Evolutionary conservation across 2,797 vertebrate genomes (phyloP), one percentile per base, ranked within the genome.

Genomic region (Gouania willdenowi): DNA sequence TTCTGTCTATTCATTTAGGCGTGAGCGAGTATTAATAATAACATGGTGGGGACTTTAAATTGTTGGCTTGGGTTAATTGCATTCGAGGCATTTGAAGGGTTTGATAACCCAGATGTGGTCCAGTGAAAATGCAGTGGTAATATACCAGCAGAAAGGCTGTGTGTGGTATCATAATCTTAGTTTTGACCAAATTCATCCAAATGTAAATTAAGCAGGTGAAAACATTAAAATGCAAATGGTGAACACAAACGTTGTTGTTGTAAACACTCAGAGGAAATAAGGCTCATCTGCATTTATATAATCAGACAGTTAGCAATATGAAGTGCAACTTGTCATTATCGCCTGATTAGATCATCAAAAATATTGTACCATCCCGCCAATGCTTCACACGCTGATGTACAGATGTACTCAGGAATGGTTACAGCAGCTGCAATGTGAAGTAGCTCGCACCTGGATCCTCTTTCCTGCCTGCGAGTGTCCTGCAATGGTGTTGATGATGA

Each of bases 11-110:
- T 68, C 64, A 64, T 41, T 67, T 64, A 37, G 26, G 23, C 33
- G 31, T 43, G 35, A 32, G 37, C 29, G 63, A 56, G 57, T 73
- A 61, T 73, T 42, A 8, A 34, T 77, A 47, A 53, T 61, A n/a
- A n/a, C n/a, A n/a, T n/a, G n/a, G n/a, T n/a, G n/a, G n/a, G n/a
- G n/a, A n/a, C n/a, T n/a, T n/a, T n/a, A n/a, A n/a, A n/a, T n/a
- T n/a, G n/a, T n/a, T n/a, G n/a, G n/a, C n/a, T n/a, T n/a, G n/a
- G n/a, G n/a, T n/a, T n/a, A n/a, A n/a, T n/a, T n/a, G n/a, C n/a
- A n/a, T n/a, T n/a, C n/a, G n/a, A n/a, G n/a, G n/a, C n/a, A n/a
- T n/a, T n/a, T n/a, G n/a, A n/a, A n/a, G n/a, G n/a, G n/a, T n/a
- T n/a, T n/a, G n/a, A n/a, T n/a, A n/a, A n/a, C n/a, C n/a, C n/a